These are phyloP conservation scores for Condylostylus longicornis DNA, from an alignment of 1,140 invertebrate species.

Conservation along the genomic window DNA sequence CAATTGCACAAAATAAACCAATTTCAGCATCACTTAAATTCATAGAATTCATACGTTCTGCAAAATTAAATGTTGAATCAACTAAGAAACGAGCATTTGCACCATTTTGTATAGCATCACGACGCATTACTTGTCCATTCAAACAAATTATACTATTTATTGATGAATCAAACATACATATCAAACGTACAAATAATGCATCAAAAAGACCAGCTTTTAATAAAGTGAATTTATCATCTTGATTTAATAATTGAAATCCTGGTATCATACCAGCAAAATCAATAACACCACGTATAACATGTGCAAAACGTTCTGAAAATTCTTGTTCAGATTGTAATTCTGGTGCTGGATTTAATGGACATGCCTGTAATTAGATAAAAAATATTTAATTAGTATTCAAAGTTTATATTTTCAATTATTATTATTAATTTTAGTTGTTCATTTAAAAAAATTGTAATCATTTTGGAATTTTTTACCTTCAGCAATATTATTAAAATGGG, in stretches of 20 bases:
- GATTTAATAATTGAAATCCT: conserved; percentile 82
- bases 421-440: no score
- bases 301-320: conserved; percentile 85
- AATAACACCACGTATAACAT: conserved; percentile 90
- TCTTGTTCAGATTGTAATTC: conserved; percentile 78
- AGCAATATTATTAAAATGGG: no score
- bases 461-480: no score
- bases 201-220: conserved; percentile 93
- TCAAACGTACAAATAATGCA: conserved; percentile 78
- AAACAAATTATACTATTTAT: conserved; percentile 84
- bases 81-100: conserved; percentile 87
- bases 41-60: conserved; percentile 80
- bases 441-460: no score
- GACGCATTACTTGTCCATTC: conserved; percentile 78
- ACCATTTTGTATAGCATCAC: conserved; percentile 76
- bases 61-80: conserved; percentile 95
- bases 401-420: no score
- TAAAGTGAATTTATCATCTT: conserved; percentile 93
- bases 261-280: conserved; percentile 96
- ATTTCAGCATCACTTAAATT: conserved; percentile 83
- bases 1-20: conserved; percentile 86
- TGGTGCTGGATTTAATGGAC: conserved; percentile 86
- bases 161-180: conserved; percentile 84
- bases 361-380: conserved; percentile 62
- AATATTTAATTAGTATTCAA: no score